Percentiles rank a stretch among this genome's conserved stretches.
These are phyloP conservation scores for Collichthys lucidus DNA, from an alignment of 2,113 vertebrate genomes.

Conservation along the genomic window DNA sequence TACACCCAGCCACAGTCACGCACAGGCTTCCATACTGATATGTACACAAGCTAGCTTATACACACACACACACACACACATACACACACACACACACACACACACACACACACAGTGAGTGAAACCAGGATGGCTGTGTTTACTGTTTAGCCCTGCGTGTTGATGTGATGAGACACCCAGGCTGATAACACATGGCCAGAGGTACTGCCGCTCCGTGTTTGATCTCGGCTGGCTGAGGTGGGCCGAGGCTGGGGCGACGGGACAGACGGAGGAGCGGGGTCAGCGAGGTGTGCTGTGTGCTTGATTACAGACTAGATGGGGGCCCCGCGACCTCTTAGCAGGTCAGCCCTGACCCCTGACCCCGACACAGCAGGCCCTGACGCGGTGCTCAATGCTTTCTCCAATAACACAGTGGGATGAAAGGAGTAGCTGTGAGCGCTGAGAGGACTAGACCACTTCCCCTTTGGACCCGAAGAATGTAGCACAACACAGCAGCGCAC, in stretches of 20 bases:
- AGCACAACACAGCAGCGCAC: conserved; percentile 34
- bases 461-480: conserved; percentile 65
- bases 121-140: conserved; percentile 75
- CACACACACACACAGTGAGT: conserved; percentile 48
- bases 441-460: conserved; percentile 68
- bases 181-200: conserved; percentile 77
- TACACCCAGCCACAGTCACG: background rate
- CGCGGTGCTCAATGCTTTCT: conserved; percentile 68
- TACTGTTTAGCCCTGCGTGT: conserved; percentile 78
- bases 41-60: conserved; percentile 2
- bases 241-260: conserved; percentile 48
- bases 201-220: conserved; percentile 73
- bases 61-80: conserved; percentile 24
- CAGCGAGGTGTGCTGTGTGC: conserved; percentile 75
- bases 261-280: conserved; percentile 60
- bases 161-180: conserved; percentile 81
- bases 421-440: conserved; percentile 61
- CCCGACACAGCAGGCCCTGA: conserved; percentile 67
- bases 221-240: conserved; percentile 69
- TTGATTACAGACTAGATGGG: conserved; percentile 78
- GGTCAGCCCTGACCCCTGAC: conserved; percentile 74
- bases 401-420: conserved; percentile 76
- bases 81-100: conserved; percentile 25
- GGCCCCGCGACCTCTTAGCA: conserved; percentile 74
- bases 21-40: conserved; percentile 27